These are phyloP conservation scores for Leptopilina syphax DNA, from an alignment of 2,888 invertebrate species.

Conservation along the genomic window DNA sequence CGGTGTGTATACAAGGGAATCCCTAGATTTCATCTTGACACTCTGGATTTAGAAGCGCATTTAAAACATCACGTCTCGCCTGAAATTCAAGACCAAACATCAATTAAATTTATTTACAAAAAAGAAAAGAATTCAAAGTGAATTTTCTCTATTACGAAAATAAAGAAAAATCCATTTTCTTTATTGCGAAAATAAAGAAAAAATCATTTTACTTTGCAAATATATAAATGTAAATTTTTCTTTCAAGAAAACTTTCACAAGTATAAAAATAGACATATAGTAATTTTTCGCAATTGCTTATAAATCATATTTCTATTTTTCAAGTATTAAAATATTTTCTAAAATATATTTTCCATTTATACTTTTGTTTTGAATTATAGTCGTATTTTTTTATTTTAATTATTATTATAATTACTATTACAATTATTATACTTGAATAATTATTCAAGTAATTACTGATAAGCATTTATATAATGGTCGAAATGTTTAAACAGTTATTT, in stretches of 20 bases:
- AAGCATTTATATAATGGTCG: no score
- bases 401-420: no score
- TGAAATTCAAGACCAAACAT: slow-evolving; percentile 38
- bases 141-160: not conserved
- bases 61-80: slow-evolving; percentile 24
- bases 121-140: not conserved
- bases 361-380: no score
- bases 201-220: not conserved
- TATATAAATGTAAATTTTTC: not conserved
- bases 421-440: no score
- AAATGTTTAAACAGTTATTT: no score
- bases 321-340: not conserved
- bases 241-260: not conserved
- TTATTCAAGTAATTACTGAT: no score
- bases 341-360: not conserved
- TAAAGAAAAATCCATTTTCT: not conserved
- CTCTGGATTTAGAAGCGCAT: slow-evolving; percentile 45
- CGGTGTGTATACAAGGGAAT: slow-evolving; percentile 73
- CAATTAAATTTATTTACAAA: slow-evolving; percentile 29
- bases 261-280: no score
- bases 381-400: no score
- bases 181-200: no score
- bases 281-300: no score
- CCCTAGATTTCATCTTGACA: slow-evolving; percentile 70
- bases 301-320: no score